Conservation (phyloP, 2,888 invertebrate genomes). For the Sminthurinus aureus region DNA sequence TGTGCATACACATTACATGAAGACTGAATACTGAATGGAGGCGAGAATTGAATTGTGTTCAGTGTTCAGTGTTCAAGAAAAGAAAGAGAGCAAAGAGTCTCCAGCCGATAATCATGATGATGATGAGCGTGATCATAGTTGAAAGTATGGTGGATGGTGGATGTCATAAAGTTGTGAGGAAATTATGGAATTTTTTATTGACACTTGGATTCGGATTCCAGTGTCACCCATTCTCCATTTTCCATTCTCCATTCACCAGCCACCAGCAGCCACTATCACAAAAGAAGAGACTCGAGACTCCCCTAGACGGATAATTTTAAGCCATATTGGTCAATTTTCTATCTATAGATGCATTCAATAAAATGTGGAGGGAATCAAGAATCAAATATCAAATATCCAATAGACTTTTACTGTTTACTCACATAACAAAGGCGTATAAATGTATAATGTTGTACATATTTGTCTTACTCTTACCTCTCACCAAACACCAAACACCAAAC, state of each 20-base stretch:
- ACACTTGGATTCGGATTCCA: constrained; percentile 36
- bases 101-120: neutral
- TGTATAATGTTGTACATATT: too few species aligned
- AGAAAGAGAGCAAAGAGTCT: neutral
- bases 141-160: constrained; percentile 13
- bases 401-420: neutral
- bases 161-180: constrained; percentile 38
- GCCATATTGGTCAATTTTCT: constrained; percentile 39
- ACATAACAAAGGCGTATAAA: neutral
- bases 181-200: constrained; percentile 36
- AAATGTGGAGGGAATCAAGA: neutral
- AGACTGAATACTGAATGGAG: too few species aligned
- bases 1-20: neutral
- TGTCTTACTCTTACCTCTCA: too few species aligned
- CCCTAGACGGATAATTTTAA: constrained; percentile 31
- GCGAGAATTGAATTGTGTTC: neutral
- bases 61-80: neutral
- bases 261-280: neutral
- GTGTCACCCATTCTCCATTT: neutral
- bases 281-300: neutral
- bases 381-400: neutral
- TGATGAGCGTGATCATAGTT: neutral
- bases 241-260: too few species aligned
- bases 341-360: constrained; percentile 12
- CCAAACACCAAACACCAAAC: too few species aligned